These are phyloP conservation scores for Theodoxus fluviatilis DNA, from an alignment of 2,888 invertebrate species.

Conservation along the genomic window DNA sequence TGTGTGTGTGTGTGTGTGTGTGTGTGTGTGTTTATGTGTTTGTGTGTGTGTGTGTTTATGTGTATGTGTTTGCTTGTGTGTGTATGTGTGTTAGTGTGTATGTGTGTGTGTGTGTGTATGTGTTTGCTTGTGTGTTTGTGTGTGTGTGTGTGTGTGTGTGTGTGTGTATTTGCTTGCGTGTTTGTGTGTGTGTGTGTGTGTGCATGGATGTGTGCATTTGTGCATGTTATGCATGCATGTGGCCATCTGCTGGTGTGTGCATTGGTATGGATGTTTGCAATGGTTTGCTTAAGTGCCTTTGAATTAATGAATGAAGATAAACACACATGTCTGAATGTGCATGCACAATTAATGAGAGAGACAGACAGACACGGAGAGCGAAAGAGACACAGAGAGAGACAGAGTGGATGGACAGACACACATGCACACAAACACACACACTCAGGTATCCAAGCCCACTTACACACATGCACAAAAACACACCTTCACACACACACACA, in stretches of 20 bases:
- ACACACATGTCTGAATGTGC: no score
- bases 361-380: conserved; percentile 1
- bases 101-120: background rate
- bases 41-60: conserved; percentile 14
- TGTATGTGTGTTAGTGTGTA: background rate
- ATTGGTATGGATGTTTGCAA: background rate
- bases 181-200: conserved; percentile 8
- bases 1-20: background rate
- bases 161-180: background rate
- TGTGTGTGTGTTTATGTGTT: conserved; percentile 9
- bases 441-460: no score
- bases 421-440: no score
- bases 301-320: no score
- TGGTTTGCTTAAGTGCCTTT: no score
- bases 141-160: conserved; percentile 16
- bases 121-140: conserved; percentile 3
- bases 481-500: background rate
- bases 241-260: background rate
- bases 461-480: conserved; percentile 8
- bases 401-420: background rate
- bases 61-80: conserved; percentile 12
- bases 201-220: background rate
- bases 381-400: background rate
- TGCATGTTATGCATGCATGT: background rate
- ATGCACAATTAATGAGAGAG: no score